Base-by-base conservation (phyloP, 2,888 invertebrate species). In the Agonopterix arenella region DNA sequence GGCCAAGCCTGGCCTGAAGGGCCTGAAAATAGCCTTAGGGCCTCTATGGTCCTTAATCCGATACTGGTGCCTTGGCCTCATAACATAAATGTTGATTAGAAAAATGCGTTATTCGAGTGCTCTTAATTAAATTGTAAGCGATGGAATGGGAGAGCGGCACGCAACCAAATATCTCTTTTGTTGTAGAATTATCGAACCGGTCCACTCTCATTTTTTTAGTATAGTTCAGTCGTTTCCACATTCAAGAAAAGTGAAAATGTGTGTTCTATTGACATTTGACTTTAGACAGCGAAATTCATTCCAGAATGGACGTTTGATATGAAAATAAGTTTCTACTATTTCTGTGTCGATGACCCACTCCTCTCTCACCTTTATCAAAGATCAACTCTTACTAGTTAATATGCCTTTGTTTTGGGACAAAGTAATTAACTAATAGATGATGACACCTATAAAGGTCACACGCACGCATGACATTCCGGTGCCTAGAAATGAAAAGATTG, bases 101-200 rank as follows among this genome's bases (percentile, higher is more conserved):
- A 63, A 62, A 59, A 53, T 51, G 60, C 50, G 60, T 56, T 64
- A 57, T 59, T 60, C 58, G 59, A 66, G 55, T 61, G 66, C 55
- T 68, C 62, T 62, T 69, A 68, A 68, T 72, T 58, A 69, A 72
- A 71, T 65, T 54, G 60, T 58, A 46, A 56, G 52, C 61, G 58
- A 58, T 47, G 48, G 55, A 64, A 64, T 55, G 53, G 60, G 46
- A 48, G 45, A 44, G 36, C 44, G 49, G 49, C 64, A 64, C 64
- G 64, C 64, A 55, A 65, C 52, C 40, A 40, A 28, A 9, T 40
- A 40, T 9, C 40, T 40, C 10, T 40, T 28, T 40, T 40, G 40
- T 40, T 0, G n/a, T 40, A 40, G 40, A 40, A 40, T 40, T 28
- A 47, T 36, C 11, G 37, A 70, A 78, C 76, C 69, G 66, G 76